Percentiles rank a stretch among this genome's conserved stretches.
Evolutionary conservation across 2,113 vertebrate species (phyloP).

Genomic region (Tursiops truncatus): DNA sequence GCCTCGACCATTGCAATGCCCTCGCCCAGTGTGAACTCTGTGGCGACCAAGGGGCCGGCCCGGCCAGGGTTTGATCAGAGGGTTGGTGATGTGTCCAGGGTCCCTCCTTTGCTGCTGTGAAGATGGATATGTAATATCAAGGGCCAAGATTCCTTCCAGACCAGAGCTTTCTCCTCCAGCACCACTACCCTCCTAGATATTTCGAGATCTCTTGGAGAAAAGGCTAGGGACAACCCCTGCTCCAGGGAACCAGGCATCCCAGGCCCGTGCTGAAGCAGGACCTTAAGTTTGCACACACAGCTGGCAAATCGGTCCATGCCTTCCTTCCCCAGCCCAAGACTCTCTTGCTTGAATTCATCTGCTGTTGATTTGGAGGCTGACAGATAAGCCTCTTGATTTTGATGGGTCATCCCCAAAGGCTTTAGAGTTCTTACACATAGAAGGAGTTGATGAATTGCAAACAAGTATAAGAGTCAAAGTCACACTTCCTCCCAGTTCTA

Average conservation of each 20-base stretch:
- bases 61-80: background rate
- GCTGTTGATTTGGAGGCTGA: background rate
- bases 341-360: background rate
- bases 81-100: no score
- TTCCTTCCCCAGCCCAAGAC: background rate
- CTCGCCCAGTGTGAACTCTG: conserved; percentile 84
- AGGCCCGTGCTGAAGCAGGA: background rate
- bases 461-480: background rate
- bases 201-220: background rate
- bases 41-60: conserved; percentile 34
- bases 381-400: background rate
- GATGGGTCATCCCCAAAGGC: background rate
- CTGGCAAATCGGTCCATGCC: background rate
- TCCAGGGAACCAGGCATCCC: background rate
- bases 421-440: background rate
- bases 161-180: background rate
- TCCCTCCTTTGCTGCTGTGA: background rate
- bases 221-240: background rate
- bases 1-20: conserved; percentile 85
- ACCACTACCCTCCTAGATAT: background rate
- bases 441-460: no score
- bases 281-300: background rate
- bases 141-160: background rate
- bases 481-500: background rate
- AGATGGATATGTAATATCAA: background rate